A percentile compares a stretch with the other conserved stretches of the same genome.
These are phyloP conservation scores for Zonitis immaculata DNA, from an alignment of 2,888 invertebrate genomes.

Conservation along the genomic window DNA sequence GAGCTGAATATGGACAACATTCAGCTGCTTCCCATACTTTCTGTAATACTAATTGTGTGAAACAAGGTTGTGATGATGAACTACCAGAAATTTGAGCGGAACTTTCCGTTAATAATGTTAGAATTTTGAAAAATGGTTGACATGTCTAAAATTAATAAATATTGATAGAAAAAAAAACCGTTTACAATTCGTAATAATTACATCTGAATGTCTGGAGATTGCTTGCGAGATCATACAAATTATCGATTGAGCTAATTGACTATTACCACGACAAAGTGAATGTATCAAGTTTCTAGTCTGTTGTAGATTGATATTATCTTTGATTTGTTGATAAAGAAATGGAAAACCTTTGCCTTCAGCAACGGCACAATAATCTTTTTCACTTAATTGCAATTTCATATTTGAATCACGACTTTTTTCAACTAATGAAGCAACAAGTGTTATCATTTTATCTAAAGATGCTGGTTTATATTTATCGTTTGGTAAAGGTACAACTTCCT, in stretches of 20 bases:
- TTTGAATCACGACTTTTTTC: slow-evolving; percentile 81
- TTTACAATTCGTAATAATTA: too few relatives aligned
- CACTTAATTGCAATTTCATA: slow-evolving; percentile 67
- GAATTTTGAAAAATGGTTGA: slow-evolving; percentile 87
- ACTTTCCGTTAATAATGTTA: slow-evolving; percentile 81
- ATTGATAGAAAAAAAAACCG: not conserved
- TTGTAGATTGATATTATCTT: slow-evolving; percentile 86
- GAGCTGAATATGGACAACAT: slow-evolving; percentile 83
- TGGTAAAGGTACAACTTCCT: slow-evolving; percentile 59
- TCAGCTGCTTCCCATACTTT: slow-evolving; percentile 89
- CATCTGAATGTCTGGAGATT: slow-evolving; percentile 86
- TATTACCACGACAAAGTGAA: slow-evolving; percentile 88
- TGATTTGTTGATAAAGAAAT: slow-evolving; percentile 90
- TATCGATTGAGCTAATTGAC: slow-evolving; percentile 80
- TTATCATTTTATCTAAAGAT: slow-evolving; percentile 93
- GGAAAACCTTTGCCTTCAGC: slow-evolving; percentile 90
- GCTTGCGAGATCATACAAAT: slow-evolving; percentile 88
- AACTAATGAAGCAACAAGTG: slow-evolving; percentile 79
- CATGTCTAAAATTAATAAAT: slow-evolving; percentile 57
- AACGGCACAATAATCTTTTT: slow-evolving; percentile 75
- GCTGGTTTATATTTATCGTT: slow-evolving; percentile 80
- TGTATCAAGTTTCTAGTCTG: slow-evolving; percentile 90
- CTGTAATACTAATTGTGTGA: slow-evolving; percentile 82
- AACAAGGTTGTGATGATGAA: slow-evolving; percentile 80
- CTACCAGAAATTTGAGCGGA: slow-evolving; percentile 50